phyloP scores from a whole-genome alignment of 2,888 invertebrate genomes.

The Saturnia japonica region DNA sequence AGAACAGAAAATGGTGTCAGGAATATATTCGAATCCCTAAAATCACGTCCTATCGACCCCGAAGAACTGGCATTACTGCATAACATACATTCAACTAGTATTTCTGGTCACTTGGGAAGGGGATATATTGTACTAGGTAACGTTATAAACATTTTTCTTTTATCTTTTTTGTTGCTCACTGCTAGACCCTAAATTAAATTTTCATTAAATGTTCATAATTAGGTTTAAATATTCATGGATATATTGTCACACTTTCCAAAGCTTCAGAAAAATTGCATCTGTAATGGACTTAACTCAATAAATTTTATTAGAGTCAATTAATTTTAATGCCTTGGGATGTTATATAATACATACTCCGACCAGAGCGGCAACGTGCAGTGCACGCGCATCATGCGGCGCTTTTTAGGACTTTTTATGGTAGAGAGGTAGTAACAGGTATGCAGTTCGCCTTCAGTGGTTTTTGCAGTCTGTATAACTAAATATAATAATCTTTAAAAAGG shows the following conservation, averaged over 20 bases:
- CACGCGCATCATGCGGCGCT: no score
- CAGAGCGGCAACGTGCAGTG: no score
- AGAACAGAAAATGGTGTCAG: conserved; percentile 49
- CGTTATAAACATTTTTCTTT: background rate
- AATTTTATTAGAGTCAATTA: no score
- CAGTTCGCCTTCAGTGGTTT: no score
- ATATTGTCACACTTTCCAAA: background rate
- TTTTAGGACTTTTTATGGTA: no score
- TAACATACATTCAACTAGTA: conserved; percentile 48
- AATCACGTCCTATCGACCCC: conserved; percentile 50
- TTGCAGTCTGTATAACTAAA: no score
- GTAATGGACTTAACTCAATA: no score
- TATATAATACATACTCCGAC: no score
- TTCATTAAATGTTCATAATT: background rate
- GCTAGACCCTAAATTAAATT: background rate
- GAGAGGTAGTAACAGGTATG: no score
- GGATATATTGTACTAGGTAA: conserved; percentile 54
- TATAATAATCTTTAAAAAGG: no score
- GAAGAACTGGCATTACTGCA: conserved; percentile 56
- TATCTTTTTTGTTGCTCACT: conserved; percentile 19
- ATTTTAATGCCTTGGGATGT: no score
- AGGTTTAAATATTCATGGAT: background rate
- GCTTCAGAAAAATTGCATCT: background rate
- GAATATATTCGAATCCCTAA: conserved; percentile 45
- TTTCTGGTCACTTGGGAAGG: conserved; percentile 55